phyloP scores from a whole-genome alignment of 2,888 invertebrate genomes.

The Ochropleura plecta region DNA sequence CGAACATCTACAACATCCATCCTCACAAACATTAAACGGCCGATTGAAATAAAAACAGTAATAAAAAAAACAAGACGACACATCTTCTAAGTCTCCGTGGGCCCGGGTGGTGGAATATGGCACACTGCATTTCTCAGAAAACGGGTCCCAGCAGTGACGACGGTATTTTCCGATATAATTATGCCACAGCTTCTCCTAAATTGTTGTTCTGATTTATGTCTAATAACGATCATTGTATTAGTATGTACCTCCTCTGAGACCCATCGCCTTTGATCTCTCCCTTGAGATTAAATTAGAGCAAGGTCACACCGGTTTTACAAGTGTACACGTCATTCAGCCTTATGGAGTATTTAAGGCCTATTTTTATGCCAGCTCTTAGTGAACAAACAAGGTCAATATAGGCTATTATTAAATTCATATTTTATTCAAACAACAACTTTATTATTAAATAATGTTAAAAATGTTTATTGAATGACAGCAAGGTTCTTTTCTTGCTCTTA shows the following conservation, averaged over 20 bases:
- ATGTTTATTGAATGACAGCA: neutral
- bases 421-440: too few relatives aligned
- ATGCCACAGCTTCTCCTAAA: neutral
- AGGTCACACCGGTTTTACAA: conserved; percentile 9
- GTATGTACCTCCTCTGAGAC: neutral
- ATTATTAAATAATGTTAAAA: neutral
- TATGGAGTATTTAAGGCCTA: neutral
- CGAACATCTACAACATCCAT: too few relatives aligned
- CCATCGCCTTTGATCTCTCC: neutral
- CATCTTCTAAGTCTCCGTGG: too few relatives aligned
- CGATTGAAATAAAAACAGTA: too few relatives aligned
- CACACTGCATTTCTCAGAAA: too few relatives aligned
- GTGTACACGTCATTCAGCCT: neutral
- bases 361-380: neutral
- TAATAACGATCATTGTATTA: neutral
- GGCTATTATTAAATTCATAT: neutral
- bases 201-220: neutral
- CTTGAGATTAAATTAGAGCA: neutral
- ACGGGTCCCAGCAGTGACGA: too few relatives aligned
- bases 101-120: too few relatives aligned
- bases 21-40: too few relatives aligned
- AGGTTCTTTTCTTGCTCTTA: neutral
- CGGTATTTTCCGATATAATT: neutral
- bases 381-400: neutral
- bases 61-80: too few relatives aligned